phyloP scores from a whole-genome alignment of 2,888 invertebrate genomes.

The Tenthredo livida region DNA sequence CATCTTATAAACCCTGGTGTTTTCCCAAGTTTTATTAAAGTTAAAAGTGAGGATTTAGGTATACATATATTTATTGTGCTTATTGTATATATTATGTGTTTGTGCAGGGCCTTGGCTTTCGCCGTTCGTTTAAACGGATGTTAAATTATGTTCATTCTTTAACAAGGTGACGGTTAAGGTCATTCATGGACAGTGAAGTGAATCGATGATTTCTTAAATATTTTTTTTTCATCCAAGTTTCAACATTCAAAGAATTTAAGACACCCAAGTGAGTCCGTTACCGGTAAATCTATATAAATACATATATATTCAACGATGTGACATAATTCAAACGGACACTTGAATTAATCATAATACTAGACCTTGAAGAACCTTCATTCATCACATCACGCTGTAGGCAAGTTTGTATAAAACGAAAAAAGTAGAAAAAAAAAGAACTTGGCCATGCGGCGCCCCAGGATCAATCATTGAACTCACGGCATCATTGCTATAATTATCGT shows the following conservation, averaged over 20 bases:
- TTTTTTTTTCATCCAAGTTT: background rate
- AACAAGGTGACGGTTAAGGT: background rate
- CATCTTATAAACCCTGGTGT: background rate
- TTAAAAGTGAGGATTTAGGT: background rate
- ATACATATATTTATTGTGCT: constrained; percentile 41
- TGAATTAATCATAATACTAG: background rate
- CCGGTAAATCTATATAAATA: background rate
- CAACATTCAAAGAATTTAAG: background rate
- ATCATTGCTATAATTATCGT: constrained; percentile 9
- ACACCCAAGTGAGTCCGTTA: background rate
- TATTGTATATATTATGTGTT: background rate
- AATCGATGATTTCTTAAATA: background rate
- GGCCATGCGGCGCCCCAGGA: background rate
- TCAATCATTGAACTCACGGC: background rate
- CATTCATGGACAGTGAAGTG: constrained; percentile 15
- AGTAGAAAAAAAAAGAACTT: background rate
- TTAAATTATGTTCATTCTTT: background rate
- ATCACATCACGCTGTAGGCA: background rate
- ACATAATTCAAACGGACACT: background rate
- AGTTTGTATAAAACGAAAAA: background rate
- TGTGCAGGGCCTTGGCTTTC: background rate
- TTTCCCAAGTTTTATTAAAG: background rate
- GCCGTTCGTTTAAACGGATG: background rate
- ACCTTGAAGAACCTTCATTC: background rate
- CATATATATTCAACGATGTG: background rate